phyloP scores from a whole-genome alignment of 2,888 invertebrate genomes.

The Pyrrhia umbra region DNA sequence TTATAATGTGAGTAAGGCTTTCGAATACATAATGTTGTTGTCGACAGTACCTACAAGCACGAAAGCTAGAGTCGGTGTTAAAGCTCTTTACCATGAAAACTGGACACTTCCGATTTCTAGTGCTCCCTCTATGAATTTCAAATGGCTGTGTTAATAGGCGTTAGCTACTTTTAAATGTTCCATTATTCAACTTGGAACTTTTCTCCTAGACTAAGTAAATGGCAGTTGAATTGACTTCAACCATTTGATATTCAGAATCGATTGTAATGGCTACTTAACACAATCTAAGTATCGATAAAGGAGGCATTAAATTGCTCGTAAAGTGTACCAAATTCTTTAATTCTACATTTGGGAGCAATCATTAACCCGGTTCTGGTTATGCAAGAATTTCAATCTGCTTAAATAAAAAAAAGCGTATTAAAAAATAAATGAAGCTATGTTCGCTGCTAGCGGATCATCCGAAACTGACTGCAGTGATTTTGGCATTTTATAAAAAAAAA shows the following conservation, averaged over 20 bases:
- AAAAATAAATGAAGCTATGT: no score
- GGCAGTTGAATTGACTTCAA: conserved; percentile 3
- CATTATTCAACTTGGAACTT: conserved; percentile 46
- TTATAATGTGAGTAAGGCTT: background rate
- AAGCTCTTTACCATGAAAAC: conserved; percentile 43
- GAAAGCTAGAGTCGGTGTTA: conserved; percentile 12
- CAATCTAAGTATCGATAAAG: conserved; percentile 10
- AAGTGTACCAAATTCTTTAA: background rate
- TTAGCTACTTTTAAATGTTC: conserved; percentile 41
- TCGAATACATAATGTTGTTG: background rate
- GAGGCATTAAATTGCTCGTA: background rate
- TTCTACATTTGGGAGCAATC: background rate
- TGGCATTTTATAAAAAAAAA: no score
- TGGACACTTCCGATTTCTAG: conserved; percentile 47
- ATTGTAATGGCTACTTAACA: conserved; percentile 21
- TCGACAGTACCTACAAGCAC: conserved; percentile 2
- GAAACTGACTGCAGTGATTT: no score
- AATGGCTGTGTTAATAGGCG: conserved; percentile 41
- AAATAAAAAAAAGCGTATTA: no score
- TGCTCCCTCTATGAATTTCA: conserved; percentile 49
- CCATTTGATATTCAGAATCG: conserved; percentile 39
- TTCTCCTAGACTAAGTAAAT: conserved; percentile 37
- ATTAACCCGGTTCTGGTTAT: background rate
- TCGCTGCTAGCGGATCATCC: no score
- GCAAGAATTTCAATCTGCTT: no score